These are phyloP conservation scores for Trachelus troglodyta DNA, from an alignment of 2,888 invertebrate genomes.

Conservation along the genomic window DNA sequence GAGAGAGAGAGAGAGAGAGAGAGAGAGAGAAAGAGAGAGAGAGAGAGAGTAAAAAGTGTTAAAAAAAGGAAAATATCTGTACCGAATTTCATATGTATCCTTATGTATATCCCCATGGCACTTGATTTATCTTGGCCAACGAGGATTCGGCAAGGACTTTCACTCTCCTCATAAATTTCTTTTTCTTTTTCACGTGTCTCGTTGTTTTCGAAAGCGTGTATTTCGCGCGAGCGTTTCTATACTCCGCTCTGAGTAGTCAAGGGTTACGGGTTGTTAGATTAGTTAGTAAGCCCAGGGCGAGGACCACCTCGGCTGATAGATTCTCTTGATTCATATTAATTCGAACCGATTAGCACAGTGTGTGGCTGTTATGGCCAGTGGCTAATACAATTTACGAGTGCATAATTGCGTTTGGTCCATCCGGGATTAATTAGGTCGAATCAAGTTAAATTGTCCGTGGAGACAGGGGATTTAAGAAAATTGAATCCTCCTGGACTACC, in stretches of 20 bases:
- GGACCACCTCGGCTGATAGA: background rate
- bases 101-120: background rate
- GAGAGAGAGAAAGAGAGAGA: too few species aligned
- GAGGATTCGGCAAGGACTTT: slow-evolving; percentile 5
- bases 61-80: background rate
- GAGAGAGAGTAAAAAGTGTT: background rate
- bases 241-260: background rate
- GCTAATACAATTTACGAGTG: slow-evolving; percentile 24
- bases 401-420: slow-evolving; percentile 27
- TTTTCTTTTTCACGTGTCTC: background rate
- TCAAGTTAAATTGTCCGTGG: slow-evolving; percentile 55
- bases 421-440: slow-evolving; percentile 54
- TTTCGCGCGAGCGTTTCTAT: background rate
- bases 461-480: slow-evolving; percentile 19
- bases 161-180: background rate
- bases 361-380: slow-evolving; percentile 10
- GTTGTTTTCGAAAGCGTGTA: background rate
- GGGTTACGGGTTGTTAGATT: background rate
- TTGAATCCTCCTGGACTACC: background rate
- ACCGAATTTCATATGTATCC: background rate
- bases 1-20: too few species aligned
- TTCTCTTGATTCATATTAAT: slow-evolving; percentile 31
- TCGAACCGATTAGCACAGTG: slow-evolving; percentile 34
- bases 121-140: background rate
- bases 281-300: background rate